phyloP scores from a whole-genome alignment of 2,888 invertebrate species.

The Amphipyra tragopoginis region DNA sequence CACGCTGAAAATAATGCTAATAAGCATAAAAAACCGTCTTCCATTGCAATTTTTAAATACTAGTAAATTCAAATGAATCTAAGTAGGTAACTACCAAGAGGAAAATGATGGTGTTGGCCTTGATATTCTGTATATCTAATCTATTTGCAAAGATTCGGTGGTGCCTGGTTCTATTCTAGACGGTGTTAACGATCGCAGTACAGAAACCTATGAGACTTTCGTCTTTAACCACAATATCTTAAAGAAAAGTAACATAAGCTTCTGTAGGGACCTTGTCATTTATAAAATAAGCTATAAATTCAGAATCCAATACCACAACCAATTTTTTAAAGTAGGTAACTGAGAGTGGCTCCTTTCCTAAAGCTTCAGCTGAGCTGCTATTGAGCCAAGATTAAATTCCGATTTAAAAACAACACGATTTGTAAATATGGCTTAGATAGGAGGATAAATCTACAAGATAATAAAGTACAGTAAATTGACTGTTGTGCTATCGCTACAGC shows the following conservation, averaged over 20 bases:
- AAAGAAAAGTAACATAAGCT: background rate
- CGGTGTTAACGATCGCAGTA: background rate
- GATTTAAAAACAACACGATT: conserved; percentile 1
- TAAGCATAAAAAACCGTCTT: background rate
- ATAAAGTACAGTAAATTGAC: conserved; percentile 27
- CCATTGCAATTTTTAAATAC: background rate
- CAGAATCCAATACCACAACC: background rate
- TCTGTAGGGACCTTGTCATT: background rate
- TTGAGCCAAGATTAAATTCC: background rate
- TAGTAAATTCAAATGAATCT: background rate
- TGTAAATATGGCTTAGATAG: conserved; percentile 9
- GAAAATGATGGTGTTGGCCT: background rate
- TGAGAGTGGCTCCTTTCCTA: background rate
- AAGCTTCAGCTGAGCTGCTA: background rate
- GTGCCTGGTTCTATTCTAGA: background rate
- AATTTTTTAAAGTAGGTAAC: background rate
- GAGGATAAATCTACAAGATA: conserved; percentile 21
- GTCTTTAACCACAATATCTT: too few relatives aligned
- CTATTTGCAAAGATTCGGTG: background rate
- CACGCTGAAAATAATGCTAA: conserved; percentile 5
- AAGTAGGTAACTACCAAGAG: background rate
- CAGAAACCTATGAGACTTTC: background rate
- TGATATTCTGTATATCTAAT: background rate
- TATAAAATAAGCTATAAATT: background rate
- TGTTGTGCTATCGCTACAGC: conserved; percentile 70